These are phyloP conservation scores for Callionymus lyra DNA, from an alignment of 2,113 vertebrate species.

Conservation along the genomic window DNA sequence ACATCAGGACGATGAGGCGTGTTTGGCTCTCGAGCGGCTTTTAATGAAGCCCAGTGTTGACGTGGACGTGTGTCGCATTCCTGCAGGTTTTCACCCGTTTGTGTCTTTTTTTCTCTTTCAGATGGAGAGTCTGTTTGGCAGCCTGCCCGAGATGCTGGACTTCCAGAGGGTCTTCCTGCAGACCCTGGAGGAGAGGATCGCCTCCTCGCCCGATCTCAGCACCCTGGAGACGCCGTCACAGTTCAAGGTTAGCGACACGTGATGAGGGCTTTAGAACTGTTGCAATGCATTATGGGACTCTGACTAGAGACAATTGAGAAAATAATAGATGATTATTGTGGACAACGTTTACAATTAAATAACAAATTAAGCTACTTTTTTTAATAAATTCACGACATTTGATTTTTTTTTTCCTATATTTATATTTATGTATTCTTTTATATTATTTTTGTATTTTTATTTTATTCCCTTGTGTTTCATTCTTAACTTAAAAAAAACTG, in stretches of 20 bases:
- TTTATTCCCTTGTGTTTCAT: too few species aligned
- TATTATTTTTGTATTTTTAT: too few species aligned
- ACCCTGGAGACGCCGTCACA: slow-evolving; percentile 84
- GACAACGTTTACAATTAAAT: too few species aligned
- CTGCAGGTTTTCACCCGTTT: slow-evolving; percentile 21
- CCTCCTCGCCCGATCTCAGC: slow-evolving; percentile 82
- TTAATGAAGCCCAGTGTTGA: slow-evolving; percentile 41
- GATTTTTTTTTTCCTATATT: too few species aligned
- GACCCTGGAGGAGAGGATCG: slow-evolving; percentile 88
- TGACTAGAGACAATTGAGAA: too few species aligned
- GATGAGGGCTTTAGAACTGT: neutral
- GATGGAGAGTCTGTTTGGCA: slow-evolving; percentile 98
- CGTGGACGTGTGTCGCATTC: slow-evolving; percentile 9
- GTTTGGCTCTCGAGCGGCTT: slow-evolving; percentile 15
- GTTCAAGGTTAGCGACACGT: slow-evolving; percentile 72
- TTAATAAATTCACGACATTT: too few species aligned
- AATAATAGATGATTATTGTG: too few species aligned
- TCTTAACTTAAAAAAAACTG: too few species aligned
- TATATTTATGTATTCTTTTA: too few species aligned
- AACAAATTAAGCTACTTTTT: too few species aligned
- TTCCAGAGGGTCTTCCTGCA: slow-evolving; percentile 96
- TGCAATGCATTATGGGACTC: neutral
- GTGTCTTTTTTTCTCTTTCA: slow-evolving; percentile 31
- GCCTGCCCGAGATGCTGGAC: slow-evolving; percentile 92
- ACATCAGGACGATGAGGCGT: slow-evolving; percentile 21